phyloP scores from a whole-genome alignment of 2,888 invertebrate species.

The Plagiodera versicolora region DNA sequence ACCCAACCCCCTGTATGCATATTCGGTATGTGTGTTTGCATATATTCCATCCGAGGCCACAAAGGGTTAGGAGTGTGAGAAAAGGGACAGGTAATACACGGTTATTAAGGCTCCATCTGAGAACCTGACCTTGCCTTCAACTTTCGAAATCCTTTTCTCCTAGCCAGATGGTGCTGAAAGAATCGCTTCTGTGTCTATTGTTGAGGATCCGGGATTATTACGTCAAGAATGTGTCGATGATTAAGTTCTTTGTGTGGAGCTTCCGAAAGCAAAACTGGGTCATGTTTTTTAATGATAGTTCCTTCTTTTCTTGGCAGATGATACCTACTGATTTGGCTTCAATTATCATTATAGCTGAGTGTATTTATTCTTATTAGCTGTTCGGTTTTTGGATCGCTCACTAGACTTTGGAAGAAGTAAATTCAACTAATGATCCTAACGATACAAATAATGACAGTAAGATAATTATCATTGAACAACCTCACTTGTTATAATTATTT shows the following conservation, averaged over 20 bases:
- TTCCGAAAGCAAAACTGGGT: not conserved
- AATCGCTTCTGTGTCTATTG: conserved; percentile 19
- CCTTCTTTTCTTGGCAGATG: not conserved
- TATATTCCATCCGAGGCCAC: conserved; percentile 16
- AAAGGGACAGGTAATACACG: conserved; percentile 22
- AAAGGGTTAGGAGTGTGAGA: conserved; percentile 26
- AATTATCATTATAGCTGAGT: too few relatives aligned
- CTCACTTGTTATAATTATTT: too few relatives aligned
- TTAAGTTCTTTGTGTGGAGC: not conserved
- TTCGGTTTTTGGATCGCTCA: too few relatives aligned
- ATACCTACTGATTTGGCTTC: not conserved
- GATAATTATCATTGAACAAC: too few relatives aligned
- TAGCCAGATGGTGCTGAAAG: conserved; percentile 22
- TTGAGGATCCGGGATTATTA: conserved; percentile 12
- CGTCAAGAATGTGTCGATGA: not conserved
- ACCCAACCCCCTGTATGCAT: conserved; percentile 35
- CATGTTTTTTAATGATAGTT: not conserved
- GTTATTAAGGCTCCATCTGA: not conserved
- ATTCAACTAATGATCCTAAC: too few relatives aligned
- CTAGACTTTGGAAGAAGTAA: too few relatives aligned
- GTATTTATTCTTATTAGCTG: too few relatives aligned
- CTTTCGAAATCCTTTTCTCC: conserved; percentile 19
- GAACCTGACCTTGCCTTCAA: conserved; percentile 21
- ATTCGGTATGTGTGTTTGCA: conserved; percentile 32
- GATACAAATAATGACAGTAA: too few relatives aligned